These are phyloP conservation scores for Heliconius eleuchia DNA, from an alignment of 1,140 invertebrate species.

Conservation along the genomic window DNA sequence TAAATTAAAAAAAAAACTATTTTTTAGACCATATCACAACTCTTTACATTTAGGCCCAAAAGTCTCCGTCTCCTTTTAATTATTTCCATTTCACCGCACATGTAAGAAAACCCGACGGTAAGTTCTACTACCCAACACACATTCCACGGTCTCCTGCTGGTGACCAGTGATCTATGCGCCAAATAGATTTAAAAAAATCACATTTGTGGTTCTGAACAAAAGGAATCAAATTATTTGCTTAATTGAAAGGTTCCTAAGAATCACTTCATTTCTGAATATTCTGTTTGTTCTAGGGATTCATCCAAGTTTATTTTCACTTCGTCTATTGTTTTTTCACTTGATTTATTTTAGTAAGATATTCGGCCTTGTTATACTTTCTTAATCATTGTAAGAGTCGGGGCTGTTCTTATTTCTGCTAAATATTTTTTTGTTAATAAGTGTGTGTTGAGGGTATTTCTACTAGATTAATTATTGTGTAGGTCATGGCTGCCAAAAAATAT, in stretches of 20 bases:
- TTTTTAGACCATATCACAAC: no score
- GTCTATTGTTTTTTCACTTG: neutral
- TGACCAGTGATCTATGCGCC: no score
- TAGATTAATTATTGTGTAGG: neutral
- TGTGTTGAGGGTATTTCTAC: neutral
- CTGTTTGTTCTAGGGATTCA: neutral
- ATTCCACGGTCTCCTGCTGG: no score
- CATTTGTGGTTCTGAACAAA: no score
- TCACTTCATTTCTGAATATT: constrained; percentile 1
- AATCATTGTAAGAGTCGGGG: neutral
- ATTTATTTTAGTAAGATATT: constrained; percentile 14
- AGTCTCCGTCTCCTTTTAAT: no score
- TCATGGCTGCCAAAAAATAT: no score
- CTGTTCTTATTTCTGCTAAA: neutral
- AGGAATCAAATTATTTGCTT: neutral
- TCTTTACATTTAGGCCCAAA: no score
- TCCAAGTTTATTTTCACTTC: neutral
- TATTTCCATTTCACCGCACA: no score
- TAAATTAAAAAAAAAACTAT: no score
- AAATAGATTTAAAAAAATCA: no score
- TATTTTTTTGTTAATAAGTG: neutral
- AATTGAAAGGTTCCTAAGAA: constrained; percentile 2
- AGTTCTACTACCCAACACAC: no score
- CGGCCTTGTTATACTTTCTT: neutral
- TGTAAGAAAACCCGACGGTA: no score